These are phyloP conservation scores for Zoanthus sociatus DNA, from an alignment of 92 coral and sea anemone genomes.

Conservation along the genomic window DNA sequence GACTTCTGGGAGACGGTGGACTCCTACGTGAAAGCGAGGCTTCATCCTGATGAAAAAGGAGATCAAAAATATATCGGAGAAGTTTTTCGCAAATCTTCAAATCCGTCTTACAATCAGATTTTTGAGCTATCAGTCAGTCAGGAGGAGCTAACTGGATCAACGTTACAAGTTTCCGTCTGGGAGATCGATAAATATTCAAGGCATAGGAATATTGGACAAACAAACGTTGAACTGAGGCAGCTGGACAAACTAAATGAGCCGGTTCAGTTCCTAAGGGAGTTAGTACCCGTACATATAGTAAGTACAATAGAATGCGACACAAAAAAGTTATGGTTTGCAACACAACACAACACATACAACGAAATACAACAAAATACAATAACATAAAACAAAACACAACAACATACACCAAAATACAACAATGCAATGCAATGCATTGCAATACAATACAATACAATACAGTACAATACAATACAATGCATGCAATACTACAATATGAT, in stretches of 20 bases:
- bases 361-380: too few species aligned
- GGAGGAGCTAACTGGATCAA: constrained; percentile 53
- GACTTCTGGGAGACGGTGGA: constrained; percentile 93
- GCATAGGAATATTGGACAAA: constrained; percentile 83
- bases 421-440: too few species aligned
- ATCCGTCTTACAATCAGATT: constrained; percentile 68
- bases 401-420: too few species aligned
- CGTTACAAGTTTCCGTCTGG: constrained; percentile 71
- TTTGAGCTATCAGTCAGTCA: constrained; percentile 63
- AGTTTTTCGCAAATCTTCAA: constrained; percentile 59
- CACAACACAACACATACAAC: too few species aligned
- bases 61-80: constrained; percentile 62
- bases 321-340: too few species aligned
- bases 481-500: too few species aligned
- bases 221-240: constrained; percentile 64
- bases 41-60: constrained; percentile 69
- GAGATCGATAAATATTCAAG: constrained; percentile 82
- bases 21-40: constrained; percentile 74
- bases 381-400: too few species aligned
- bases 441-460: too few species aligned
- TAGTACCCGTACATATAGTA: constrained; percentile 67
- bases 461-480: too few species aligned
- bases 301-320: not conserved
- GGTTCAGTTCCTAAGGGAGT: constrained; percentile 59
- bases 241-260: constrained; percentile 70